Conservation (phyloP, 2,888 invertebrate genomes). For the Dimorphilus gyrociliatus region DNA sequence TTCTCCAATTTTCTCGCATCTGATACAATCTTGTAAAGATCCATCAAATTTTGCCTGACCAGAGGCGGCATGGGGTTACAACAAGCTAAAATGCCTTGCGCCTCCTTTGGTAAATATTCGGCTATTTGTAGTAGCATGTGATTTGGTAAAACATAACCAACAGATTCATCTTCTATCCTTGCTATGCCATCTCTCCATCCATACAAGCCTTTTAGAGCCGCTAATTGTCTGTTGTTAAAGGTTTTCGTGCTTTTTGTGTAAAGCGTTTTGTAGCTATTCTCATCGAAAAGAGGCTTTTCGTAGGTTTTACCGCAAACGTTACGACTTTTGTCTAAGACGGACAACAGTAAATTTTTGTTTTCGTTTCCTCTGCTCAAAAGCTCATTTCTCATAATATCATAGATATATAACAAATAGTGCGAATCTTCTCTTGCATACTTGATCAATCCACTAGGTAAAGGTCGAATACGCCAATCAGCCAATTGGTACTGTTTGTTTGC, state of each 20-base stretch:
- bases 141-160: constrained; percentile 75
- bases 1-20: constrained; percentile 43
- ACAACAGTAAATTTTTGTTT: constrained; percentile 47
- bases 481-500: constrained; percentile 79
- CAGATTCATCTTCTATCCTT: constrained; percentile 62
- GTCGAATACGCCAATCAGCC: constrained; percentile 85
- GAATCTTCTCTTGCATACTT: constrained; percentile 82
- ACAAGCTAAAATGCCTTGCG: constrained; percentile 78
- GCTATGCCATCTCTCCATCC: constrained; percentile 74
- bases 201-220: constrained; percentile 62
- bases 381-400: constrained; percentile 57
- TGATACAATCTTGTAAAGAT: constrained; percentile 47
- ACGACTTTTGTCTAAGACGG: constrained; percentile 57
- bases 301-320: constrained; percentile 62
- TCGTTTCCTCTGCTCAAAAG: constrained; percentile 49
- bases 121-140: constrained; percentile 83
- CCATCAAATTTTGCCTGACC: constrained; percentile 45
- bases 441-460: constrained; percentile 61
- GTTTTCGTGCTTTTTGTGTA: constrained; percentile 58
- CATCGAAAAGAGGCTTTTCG: constrained; percentile 53
- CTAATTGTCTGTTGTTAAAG: constrained; percentile 68
- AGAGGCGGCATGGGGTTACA: constrained; percentile 80
- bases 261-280: constrained; percentile 56
- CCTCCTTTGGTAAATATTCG: constrained; percentile 65
- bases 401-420: constrained; percentile 78